Percentiles rank a stretch among this genome's conserved stretches.
Conservation (phyloP, 2,113 vertebrate genomes). For the Synodontis membranacea region DNA sequence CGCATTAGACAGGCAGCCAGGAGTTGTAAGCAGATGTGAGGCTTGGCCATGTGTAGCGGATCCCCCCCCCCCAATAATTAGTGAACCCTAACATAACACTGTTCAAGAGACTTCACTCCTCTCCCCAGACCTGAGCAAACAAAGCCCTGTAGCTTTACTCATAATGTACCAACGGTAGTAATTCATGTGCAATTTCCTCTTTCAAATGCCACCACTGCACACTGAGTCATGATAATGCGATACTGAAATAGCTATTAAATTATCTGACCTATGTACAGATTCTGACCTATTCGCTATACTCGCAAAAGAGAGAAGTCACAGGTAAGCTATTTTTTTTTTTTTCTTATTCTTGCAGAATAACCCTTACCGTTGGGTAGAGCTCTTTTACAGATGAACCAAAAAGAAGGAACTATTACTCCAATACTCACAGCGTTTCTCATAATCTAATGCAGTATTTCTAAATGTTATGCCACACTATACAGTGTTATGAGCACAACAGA, state of each 20-base stretch:
- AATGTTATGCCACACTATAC: background rate
- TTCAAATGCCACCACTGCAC: constrained; percentile 29
- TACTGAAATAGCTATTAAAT: constrained; percentile 1
- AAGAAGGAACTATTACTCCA: background rate
- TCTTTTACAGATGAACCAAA: background rate
- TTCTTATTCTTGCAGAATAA: background rate
- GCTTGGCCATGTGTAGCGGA: constrained; percentile 51
- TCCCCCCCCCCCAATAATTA: constrained; percentile 53
- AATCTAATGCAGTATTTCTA: background rate
- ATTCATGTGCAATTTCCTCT: constrained; percentile 38
- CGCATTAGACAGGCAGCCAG: constrained; percentile 50
- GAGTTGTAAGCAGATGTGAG: constrained; percentile 54
- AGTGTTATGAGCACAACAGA: background rate
- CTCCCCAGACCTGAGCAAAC: constrained; percentile 38
- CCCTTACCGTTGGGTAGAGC: background rate
- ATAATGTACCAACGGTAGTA: background rate
- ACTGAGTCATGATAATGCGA: background rate
- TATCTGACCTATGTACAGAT: background rate
- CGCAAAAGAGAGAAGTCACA: background rate
- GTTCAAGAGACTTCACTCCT: constrained; percentile 42
- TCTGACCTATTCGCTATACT: background rate
- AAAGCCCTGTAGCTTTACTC: constrained; percentile 29
- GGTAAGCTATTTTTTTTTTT: background rate
- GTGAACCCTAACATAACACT: constrained; percentile 52
- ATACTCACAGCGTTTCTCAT: background rate